Evolutionary conservation across 2,888 invertebrate genomes (phyloP), one percentile per base, ranked within the genome.

Genomic region (Herminia tarsipennalis): DNA sequence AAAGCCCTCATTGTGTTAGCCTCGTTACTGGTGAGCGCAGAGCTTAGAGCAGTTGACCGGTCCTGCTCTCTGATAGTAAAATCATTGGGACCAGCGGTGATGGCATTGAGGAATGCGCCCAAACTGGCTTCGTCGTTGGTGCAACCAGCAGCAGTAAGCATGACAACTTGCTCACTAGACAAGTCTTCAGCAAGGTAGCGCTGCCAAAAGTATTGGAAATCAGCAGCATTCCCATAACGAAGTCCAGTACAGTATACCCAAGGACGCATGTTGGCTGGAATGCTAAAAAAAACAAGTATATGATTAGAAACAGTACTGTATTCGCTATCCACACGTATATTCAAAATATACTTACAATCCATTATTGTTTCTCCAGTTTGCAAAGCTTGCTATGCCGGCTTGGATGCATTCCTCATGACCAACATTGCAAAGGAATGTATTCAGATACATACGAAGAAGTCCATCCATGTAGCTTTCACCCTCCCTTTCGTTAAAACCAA

Each of bases 181-280:
- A 95, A 86, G 17, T 93, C 92, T 35, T 93, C 92, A 0, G 65
- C 70, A 21, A 89, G 72, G 72, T 94, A 96, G 43, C 92, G 92
- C 2, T 86, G 62, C 93, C 95, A 95, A 56, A 95, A 89, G 63
- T 88, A 93, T 3, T 94, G 73, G 93, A 95, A 97, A 52, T 96
- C 94, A 0, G 76, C 76, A 13, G 86, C 81, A 0, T 80, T 86
- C 0, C 95, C 96, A 37, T 93, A 76, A 14, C 93, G 92, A 2
- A 97, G 86, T 8, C 94, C 96, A 8, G 92, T 92, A 74, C 97
- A 97, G 82, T 96, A 97, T 4, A 97, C 95, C 42, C 94, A 92
- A 3, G 93, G 85, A 36, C 95, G 94, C 68, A 96, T 80, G 46
- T 91, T 91, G 0, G 90, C 69, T 18, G 81, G 78, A 5, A 88